These are phyloP conservation scores for Porites australiensis DNA, from an alignment of 64 coral and sea anemone species.

Conservation along the genomic window DNA sequence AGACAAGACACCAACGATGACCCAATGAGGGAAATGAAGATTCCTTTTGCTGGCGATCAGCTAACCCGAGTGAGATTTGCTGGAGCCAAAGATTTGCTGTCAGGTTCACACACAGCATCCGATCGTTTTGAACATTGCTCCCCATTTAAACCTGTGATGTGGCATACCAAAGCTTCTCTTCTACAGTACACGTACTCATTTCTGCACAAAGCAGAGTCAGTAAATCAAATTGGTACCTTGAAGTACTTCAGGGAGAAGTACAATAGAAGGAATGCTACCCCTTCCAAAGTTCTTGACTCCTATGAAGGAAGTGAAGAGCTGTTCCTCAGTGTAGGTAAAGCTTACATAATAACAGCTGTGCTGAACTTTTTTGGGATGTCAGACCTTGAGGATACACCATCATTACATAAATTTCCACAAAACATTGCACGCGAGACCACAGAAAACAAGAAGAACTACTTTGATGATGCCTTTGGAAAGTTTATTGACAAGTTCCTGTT, in stretches of 20 bases:
- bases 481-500: slow-evolving; percentile 73
- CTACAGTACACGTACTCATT: slow-evolving; percentile 70
- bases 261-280: slow-evolving; percentile 67
- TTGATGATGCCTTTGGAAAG: slow-evolving; percentile 63
- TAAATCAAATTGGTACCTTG: slow-evolving; percentile 65
- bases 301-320: slow-evolving; percentile 64
- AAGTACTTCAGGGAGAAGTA: slow-evolving; percentile 82
- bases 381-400: slow-evolving; percentile 29
- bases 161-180: slow-evolving; percentile 76
- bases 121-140: slow-evolving; percentile 83
- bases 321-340: slow-evolving; percentile 69
- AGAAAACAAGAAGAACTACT: slow-evolving; percentile 54
- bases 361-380: slow-evolving; percentile 75
- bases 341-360: slow-evolving; percentile 42
- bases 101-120: slow-evolving; percentile 73
- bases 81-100: slow-evolving; percentile 73
- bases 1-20: slow-evolving; percentile 5
- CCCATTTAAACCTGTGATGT: slow-evolving; percentile 81
- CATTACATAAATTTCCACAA: slow-evolving; percentile 43
- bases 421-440: slow-evolving; percentile 14
- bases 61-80: slow-evolving; percentile 75
- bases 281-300: slow-evolving; percentile 69
- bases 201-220: slow-evolving; percentile 69
- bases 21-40: slow-evolving; percentile 60
- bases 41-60: slow-evolving; percentile 36